A percentile compares a stretch with the other conserved stretches of the same genome.
Evolutionary conservation across 2,797 vertebrate species (phyloP).

Genomic region (Characodon lateralis): DNA sequence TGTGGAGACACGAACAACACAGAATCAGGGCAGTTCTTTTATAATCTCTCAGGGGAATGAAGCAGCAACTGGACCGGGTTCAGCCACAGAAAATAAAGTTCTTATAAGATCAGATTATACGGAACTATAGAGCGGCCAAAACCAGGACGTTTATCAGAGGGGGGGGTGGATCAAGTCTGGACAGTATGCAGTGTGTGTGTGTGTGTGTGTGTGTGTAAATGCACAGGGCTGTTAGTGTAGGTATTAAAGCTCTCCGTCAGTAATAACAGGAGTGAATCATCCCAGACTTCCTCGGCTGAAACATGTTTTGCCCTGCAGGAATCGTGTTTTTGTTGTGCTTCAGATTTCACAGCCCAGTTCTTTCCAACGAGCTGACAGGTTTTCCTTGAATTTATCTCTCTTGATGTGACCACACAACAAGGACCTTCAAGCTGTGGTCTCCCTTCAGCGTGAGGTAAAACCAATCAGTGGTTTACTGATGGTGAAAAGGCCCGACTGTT

Average conservation of each 20-base stretch:
- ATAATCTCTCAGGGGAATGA: background rate
- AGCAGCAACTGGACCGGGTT: background rate
- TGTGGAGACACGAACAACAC: slow-evolving; percentile 67
- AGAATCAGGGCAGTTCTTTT: background rate
- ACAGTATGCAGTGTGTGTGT: too few relatives aligned
- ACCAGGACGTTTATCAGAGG: too few relatives aligned
- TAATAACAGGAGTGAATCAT: background rate
- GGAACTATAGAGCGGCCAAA: background rate
- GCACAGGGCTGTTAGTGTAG: too few relatives aligned
- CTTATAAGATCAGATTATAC: background rate
- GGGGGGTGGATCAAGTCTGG: too few relatives aligned
- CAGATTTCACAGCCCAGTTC: slow-evolving; percentile 27
- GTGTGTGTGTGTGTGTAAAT: too few relatives aligned
- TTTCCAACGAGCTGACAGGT: background rate
- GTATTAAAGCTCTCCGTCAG: background rate
- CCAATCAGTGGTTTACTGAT: background rate
- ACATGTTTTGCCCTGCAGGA: slow-evolving; percentile 44
- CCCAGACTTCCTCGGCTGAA: slow-evolving; percentile 34
- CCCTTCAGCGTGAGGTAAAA: background rate
- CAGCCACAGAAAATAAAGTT: background rate
- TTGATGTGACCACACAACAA: background rate
- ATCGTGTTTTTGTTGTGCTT: slow-evolving; percentile 6
- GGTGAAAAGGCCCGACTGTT: too few relatives aligned
- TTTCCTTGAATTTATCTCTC: background rate
- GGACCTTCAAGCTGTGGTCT: background rate